Percentiles rank a stretch among this genome's conserved stretches.
phyloP scores from a whole-genome alignment of 2,888 invertebrate genomes.

The Acleris laterana region DNA sequence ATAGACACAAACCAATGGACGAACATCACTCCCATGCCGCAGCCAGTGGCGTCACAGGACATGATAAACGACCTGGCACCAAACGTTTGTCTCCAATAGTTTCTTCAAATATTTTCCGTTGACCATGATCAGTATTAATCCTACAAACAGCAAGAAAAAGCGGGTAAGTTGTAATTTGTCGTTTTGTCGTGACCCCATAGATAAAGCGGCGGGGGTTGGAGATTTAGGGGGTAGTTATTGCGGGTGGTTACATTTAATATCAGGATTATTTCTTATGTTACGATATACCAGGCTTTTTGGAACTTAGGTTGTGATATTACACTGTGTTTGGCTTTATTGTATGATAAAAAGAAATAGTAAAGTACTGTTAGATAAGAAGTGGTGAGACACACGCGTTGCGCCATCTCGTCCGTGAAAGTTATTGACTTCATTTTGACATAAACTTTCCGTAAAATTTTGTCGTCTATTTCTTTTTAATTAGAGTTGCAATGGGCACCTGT shows the following conservation, averaged over 20 bases:
- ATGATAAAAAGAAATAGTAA: too few species aligned
- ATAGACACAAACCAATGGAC: too few species aligned
- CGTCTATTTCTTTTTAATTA: too few species aligned
- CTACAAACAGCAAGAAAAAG: constrained; percentile 13
- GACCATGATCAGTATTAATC: constrained; percentile 12
- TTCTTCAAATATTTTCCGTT: constrained; percentile 1
- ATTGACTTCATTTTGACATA: too few species aligned
- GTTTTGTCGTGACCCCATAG: constrained; percentile 44
- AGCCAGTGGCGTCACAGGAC: not conserved
- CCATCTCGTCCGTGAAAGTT: too few species aligned
- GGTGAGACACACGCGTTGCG: too few species aligned
- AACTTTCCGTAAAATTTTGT: too few species aligned
- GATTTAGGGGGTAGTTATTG: constrained; percentile 41
- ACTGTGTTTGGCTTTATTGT: not conserved
- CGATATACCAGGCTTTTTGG: constrained; percentile 3
- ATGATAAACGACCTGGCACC: not conserved
- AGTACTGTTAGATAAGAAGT: too few species aligned
- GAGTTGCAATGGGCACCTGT: too few species aligned
- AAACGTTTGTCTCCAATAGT: not conserved
- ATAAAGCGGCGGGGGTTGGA: constrained; percentile 43
- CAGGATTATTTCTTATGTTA: constrained; percentile 30
- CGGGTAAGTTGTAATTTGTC: constrained; percentile 22
- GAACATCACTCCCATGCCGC: too few species aligned
- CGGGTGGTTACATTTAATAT: constrained; percentile 33
- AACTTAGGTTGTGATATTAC: not conserved